Base-by-base conservation (phyloP, 1,140 invertebrate species). In the Cydia strobilella region DNA sequence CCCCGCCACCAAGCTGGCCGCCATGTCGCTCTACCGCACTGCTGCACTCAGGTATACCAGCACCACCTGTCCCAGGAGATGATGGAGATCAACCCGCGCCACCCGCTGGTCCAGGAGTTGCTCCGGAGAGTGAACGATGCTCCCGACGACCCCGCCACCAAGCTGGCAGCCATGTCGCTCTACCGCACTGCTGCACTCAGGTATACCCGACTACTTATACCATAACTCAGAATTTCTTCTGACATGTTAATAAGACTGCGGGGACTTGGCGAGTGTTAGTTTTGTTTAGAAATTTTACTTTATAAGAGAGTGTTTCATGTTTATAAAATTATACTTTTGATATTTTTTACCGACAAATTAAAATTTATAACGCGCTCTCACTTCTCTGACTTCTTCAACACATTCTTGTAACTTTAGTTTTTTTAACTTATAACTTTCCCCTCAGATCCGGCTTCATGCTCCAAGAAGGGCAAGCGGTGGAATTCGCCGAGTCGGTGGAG, bases 61-160 rank as follows among this genome's bases (percentile, higher is more conserved):
- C 39, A 98, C 92, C 99, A 99, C 87, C 93, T 99, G 12, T 97
- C 96, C 79, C 98, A 99, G 92, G 99, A 99, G 95, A 99, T 97
- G 20, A 89, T 99, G 72, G 99, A 99, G 94, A 96, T 99, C 74
- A 99, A 99, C 93, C 98, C 99, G 18, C 94, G 98, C 48, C 99
- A 99, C 96, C 99, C 99, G 12, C 93, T 99, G 4, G 97, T 99
- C 77, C 97, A 96, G 81, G 98, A 99, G 91, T 93, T 99, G 62
- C 93, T 99, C 80, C 95, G 95, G 54, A 94, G 97, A 80, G 96
- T 99, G 1, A 96, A 96, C 76, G 94, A 95, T 75, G 96, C 98
- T 85, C 93, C 96, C 59, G 94, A 95, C 23, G 98, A 99, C 93
- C 92, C 95, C 42, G 95, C 94, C 2, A 97, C 98, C 10, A 96